A percentile compares a stretch with the other conserved stretches of the same genome.
Conservation (phyloP, 2,888 invertebrate species). For the Rhogogaster chlorosoma region DNA sequence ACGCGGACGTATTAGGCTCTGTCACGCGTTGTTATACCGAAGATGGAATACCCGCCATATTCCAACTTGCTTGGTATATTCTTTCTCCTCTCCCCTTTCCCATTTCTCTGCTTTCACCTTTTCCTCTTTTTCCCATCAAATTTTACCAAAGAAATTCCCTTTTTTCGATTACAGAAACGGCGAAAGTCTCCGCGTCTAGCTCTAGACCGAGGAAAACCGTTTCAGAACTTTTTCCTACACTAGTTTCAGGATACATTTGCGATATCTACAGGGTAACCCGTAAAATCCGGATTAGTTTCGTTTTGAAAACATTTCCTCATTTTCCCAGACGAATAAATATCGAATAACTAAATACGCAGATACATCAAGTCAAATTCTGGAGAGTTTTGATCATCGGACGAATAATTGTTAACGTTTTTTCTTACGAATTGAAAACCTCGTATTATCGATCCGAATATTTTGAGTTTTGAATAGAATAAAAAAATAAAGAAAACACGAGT, state of each 20-base stretch:
- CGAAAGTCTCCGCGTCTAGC: slow-evolving; percentile 1
- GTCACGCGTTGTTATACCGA: slow-evolving; percentile 30
- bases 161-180: neutral
- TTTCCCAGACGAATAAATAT: neutral
- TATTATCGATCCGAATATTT: neutral
- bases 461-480: neutral
- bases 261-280: neutral
- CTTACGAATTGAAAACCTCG: neutral
- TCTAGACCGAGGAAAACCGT: neutral
- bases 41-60: slow-evolving; percentile 31
- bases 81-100: neutral
- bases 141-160: neutral
- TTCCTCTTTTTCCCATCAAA: neutral
- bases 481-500: neutral
- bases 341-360: neutral
- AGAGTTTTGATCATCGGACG: neutral
- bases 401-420: neutral
- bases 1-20: slow-evolving; percentile 22
- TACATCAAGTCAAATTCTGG: neutral
- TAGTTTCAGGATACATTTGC: neutral
- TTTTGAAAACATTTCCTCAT: slow-evolving; percentile 27
- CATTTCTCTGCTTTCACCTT: neutral
- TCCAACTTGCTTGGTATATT: neutral
- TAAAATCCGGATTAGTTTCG: slow-evolving; percentile 39
- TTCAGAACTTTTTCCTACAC: neutral